Conservation (phyloP, 2,113 vertebrate species). For the Aphelocoma coerulescens region DNA sequence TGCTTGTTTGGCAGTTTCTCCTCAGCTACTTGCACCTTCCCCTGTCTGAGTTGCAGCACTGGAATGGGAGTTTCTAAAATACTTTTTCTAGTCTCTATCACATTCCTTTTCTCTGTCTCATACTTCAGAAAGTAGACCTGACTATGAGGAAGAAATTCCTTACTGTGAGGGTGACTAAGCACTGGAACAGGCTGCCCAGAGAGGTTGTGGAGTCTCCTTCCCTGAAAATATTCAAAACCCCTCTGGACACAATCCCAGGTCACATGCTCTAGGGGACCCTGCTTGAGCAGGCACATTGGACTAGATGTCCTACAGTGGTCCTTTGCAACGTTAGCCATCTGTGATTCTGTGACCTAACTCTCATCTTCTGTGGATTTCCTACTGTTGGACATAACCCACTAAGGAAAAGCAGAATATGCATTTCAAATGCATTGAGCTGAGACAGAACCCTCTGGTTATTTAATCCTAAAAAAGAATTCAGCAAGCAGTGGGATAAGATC, state of each 20-base stretch:
- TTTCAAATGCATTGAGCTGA: not conserved
- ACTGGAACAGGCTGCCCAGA: not conserved
- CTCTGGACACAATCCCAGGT: not conserved
- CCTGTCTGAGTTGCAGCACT: not conserved
- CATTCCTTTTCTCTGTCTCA: not conserved
- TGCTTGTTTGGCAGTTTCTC: constrained; percentile 44
- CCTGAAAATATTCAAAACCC: not conserved
- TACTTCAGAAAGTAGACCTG: not conserved
- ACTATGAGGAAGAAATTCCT: not conserved
- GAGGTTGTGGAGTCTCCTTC: not conserved
- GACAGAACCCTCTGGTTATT: not conserved
- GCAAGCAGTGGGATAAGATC: not conserved
- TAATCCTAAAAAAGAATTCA: not conserved
- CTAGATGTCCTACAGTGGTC: not conserved
- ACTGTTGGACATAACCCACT: not conserved
- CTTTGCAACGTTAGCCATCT: not conserved
- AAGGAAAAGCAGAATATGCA: not conserved
- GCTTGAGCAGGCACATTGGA: not conserved
- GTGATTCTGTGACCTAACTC: not conserved
- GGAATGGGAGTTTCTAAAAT: not conserved
- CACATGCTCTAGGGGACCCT: not conserved
- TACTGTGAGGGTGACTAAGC: not conserved
- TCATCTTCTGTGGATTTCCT: not conserved
- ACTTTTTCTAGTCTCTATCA: not conserved
- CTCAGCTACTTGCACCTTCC: not conserved